Evolutionary conservation across 2,113 vertebrate species (phyloP).

Genomic region (Ciconia maguari): DNA sequence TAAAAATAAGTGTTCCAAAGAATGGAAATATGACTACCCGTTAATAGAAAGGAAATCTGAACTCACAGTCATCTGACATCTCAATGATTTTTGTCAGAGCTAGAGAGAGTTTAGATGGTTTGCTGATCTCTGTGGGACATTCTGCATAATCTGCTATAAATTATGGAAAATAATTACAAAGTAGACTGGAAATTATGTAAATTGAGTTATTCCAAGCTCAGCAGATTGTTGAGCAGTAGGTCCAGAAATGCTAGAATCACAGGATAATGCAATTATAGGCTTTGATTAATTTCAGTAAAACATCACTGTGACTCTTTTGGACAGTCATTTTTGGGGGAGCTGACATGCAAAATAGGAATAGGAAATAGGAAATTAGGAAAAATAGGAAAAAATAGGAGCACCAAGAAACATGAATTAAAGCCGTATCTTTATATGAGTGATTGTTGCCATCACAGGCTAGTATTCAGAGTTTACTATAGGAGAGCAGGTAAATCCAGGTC

Average conservation of each 20-base stretch:
- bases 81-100: neutral
- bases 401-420: neutral
- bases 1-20: neutral
- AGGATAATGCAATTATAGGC: neutral
- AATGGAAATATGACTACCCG: neutral
- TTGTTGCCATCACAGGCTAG: neutral
- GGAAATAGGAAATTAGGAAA: too few relatives aligned
- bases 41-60: neutral
- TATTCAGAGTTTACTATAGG: neutral
- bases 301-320: neutral
- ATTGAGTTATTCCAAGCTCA: neutral
- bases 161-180: neutral
- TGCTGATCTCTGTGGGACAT: neutral
- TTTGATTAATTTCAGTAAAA: slow-evolving; percentile 6
- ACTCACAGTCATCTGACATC: neutral
- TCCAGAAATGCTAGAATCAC: neutral
- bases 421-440: neutral
- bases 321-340: neutral
- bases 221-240: neutral
- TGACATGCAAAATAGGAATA: neutral
- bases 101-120: neutral
- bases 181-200: neutral
- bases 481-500: neutral
- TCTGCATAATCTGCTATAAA: slow-evolving; percentile 4
- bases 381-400: neutral